These are phyloP conservation scores for Elysia crispata DNA, from an alignment of 2,888 invertebrate species.

Conservation along the genomic window DNA sequence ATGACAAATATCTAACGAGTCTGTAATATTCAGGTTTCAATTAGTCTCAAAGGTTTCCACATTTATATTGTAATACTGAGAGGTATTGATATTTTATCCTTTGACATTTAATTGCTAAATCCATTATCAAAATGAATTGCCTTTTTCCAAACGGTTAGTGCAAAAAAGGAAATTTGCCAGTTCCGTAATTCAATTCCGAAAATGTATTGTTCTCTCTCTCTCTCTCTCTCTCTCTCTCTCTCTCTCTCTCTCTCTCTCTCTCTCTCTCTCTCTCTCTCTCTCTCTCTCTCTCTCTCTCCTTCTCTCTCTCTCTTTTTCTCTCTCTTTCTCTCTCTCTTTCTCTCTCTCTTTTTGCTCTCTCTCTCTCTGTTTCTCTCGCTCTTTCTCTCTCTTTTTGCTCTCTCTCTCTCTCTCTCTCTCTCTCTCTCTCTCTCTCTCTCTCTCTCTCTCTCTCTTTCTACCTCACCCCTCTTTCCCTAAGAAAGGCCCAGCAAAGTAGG, in stretches of 20 bases:
- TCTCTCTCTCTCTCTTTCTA: no score
- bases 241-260: conserved; percentile 12
- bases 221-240: conserved; percentile 19
- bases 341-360: background rate
- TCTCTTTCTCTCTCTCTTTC: background rate
- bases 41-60: background rate
- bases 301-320: background rate
- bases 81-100: background rate
- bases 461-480: no score
- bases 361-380: background rate
- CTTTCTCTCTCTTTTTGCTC: no score
- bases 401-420: no score
- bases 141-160: no score
- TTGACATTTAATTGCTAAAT: background rate
- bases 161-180: no score
- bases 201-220: background rate
- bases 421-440: no score
- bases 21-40: no score
- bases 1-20: background rate
- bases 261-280: background rate
- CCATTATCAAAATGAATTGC: no score
- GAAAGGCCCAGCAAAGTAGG: no score
- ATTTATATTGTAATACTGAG: background rate
- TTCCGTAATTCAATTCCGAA: background rate
- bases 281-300: background rate